Conservation (phyloP, 2,888 invertebrate species). For the Helicoverpa assulta region DNA sequence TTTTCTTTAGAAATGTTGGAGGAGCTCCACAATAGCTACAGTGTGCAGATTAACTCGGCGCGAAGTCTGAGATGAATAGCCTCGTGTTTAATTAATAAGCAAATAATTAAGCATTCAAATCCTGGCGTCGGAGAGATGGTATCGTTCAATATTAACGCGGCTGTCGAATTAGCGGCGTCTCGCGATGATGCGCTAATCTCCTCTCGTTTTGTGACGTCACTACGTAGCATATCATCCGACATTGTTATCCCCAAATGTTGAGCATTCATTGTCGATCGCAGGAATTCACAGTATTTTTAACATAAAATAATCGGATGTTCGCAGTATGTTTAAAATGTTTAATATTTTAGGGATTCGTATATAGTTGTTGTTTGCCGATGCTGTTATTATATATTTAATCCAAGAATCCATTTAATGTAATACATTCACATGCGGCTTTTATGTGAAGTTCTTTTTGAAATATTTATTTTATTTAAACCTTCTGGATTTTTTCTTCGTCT, state of each 20-base stretch:
- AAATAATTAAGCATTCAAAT: slow-evolving; percentile 66
- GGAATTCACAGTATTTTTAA: neutral
- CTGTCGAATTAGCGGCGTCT: slow-evolving; percentile 45
- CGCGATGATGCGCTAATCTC: slow-evolving; percentile 37
- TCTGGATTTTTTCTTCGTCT: too few species aligned
- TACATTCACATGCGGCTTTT: too few species aligned
- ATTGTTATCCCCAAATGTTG: slow-evolving; percentile 20
- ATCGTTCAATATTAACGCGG: slow-evolving; percentile 58
- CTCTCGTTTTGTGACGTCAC: slow-evolving; percentile 36
- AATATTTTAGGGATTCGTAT: neutral
- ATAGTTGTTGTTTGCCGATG: neutral
- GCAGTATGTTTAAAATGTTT: neutral
- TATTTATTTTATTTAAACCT: too few species aligned
- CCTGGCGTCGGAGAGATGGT: slow-evolving; percentile 53
- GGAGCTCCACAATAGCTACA: slow-evolving; percentile 41
- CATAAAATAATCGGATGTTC: too few species aligned
- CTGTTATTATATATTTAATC: neutral
- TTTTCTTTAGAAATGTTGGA: slow-evolving; percentile 33
- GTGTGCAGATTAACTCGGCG: slow-evolving; percentile 51
- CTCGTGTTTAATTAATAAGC: slow-evolving; percentile 66
- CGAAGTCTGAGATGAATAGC: slow-evolving; percentile 49
- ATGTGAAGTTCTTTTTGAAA: too few species aligned
- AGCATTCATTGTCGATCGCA: slow-evolving; percentile 27
- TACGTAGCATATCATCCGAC: slow-evolving; percentile 21
- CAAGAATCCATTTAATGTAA: neutral